Conservation (phyloP, 1,140 invertebrate species). For the Hylaeus anthracinus region DNA sequence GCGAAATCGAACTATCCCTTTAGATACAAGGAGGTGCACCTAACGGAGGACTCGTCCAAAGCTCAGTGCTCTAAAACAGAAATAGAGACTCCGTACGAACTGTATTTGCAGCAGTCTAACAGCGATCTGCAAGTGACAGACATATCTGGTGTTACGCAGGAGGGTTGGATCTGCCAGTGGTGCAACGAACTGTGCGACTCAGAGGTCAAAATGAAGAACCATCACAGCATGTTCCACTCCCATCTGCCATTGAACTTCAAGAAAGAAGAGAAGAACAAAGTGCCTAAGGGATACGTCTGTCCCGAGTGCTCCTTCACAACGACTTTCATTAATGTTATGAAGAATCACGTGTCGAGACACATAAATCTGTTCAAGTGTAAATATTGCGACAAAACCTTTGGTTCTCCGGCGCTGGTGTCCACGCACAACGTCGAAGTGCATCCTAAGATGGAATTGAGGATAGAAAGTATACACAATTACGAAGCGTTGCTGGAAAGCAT, state of each 20-base stretch:
- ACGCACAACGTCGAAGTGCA: slow-evolving; percentile 63
- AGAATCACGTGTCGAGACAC: slow-evolving; percentile 70
- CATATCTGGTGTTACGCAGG: neutral
- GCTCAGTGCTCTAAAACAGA: slow-evolving; percentile 10
- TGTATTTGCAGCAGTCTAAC: slow-evolving; percentile 20
- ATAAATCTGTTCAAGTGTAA: slow-evolving; percentile 72
- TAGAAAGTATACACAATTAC: slow-evolving; percentile 65
- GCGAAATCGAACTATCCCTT: slow-evolving; percentile 53
- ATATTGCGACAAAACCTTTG: slow-evolving; percentile 68
- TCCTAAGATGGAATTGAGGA: slow-evolving; percentile 62
- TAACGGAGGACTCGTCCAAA: neutral
- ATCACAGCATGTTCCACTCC: slow-evolving; percentile 76
- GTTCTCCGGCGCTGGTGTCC: slow-evolving; percentile 36
- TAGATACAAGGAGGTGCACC: slow-evolving; percentile 51
- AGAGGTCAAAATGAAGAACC: slow-evolving; percentile 67
- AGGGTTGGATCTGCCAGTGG: slow-evolving; percentile 74
- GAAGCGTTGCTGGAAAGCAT: slow-evolving; percentile 56
- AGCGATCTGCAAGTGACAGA: neutral
- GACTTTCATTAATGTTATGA: slow-evolving; percentile 57
- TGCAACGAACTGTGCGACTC: slow-evolving; percentile 72
- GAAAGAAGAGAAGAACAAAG: slow-evolving; percentile 36
- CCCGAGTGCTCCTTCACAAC: slow-evolving; percentile 66
- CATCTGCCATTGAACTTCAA: slow-evolving; percentile 69
- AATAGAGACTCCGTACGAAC: neutral
- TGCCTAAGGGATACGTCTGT: slow-evolving; percentile 59